Conservation (phyloP, 1,140 invertebrate genomes). For the Drosophila melanogaster region DNA sequence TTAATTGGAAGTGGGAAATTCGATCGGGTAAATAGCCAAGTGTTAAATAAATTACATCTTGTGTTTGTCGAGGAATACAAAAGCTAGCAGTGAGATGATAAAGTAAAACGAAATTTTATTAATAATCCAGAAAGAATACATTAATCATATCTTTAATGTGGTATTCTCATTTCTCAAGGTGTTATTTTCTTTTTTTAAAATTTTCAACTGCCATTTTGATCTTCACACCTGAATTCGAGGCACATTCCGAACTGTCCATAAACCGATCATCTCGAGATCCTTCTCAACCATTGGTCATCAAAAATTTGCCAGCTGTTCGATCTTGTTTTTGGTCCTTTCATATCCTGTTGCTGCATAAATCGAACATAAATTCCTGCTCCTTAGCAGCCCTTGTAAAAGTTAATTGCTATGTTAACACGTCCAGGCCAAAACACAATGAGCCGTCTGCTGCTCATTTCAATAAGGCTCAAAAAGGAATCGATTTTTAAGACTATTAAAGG, state of each 20-base stretch:
- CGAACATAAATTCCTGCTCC: constrained; percentile 53
- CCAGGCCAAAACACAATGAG: constrained; percentile 34
- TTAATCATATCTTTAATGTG: too few relatives aligned
- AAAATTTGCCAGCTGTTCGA: constrained; percentile 45
- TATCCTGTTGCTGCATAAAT: constrained; percentile 70
- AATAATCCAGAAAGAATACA: too few relatives aligned
- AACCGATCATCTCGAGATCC: constrained; percentile 25
- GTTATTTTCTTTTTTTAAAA: too few relatives aligned
- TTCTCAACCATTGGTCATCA: neutral
- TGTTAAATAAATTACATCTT: constrained; percentile 17
- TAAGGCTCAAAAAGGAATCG: constrained; percentile 58
- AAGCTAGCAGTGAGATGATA: too few relatives aligned
- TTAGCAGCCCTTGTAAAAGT: constrained; percentile 66
- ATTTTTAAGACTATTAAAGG: constrained; percentile 75
- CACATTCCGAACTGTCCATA: constrained; percentile 35
- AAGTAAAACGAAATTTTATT: too few relatives aligned
- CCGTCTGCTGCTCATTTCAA: constrained; percentile 67
- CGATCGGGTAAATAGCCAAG: constrained; percentile 15
- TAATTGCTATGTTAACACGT: constrained; percentile 79
- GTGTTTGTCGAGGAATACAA: neutral
- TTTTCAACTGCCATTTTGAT: neutral
- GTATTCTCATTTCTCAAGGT: neutral
- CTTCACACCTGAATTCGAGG: constrained; percentile 9
- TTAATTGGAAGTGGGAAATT: constrained; percentile 32
- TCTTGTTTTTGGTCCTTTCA: constrained; percentile 7